Conservation (phyloP, 1,140 invertebrate genomes). For the Atta cephalotes region DNA sequence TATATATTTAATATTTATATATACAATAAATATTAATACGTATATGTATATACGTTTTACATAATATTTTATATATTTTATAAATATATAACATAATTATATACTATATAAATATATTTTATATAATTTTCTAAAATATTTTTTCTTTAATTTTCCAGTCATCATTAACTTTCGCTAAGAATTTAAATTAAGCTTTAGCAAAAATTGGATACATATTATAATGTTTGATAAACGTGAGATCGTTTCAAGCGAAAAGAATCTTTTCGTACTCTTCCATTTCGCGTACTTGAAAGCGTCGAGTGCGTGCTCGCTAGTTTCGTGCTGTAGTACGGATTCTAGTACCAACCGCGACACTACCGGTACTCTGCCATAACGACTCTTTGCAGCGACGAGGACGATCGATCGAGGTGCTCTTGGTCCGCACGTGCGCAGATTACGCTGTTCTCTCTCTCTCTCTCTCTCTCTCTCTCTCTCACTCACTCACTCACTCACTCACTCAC, state of each 20-base stretch:
- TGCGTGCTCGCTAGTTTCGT: slow-evolving; percentile 39
- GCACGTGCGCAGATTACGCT: slow-evolving; percentile 68
- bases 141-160: neutral
- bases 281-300: slow-evolving; percentile 56
- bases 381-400: slow-evolving; percentile 72
- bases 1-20: neutral
- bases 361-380: slow-evolving; percentile 71
- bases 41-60: no score
- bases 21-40: neutral
- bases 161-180: neutral
- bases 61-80: no score
- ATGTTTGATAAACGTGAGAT: neutral
- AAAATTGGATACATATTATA: neutral
- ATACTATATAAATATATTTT: no score
- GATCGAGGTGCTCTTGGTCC: slow-evolving; percentile 70
- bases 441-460: neutral
- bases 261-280: slow-evolving; percentile 40
- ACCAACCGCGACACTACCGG: slow-evolving; percentile 68
- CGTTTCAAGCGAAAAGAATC: neutral
- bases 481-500: no score
- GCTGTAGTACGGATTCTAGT: slow-evolving; percentile 61
- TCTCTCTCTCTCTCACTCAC: neutral
- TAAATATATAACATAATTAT: neutral
- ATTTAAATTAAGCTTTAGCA: neutral
- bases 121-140: neutral